A percentile compares a stretch with the other conserved stretches of the same genome.
These are phyloP conservation scores for Phenacoccus solenopsis DNA, from an alignment of 1,140 invertebrate species.

Conservation along the genomic window DNA sequence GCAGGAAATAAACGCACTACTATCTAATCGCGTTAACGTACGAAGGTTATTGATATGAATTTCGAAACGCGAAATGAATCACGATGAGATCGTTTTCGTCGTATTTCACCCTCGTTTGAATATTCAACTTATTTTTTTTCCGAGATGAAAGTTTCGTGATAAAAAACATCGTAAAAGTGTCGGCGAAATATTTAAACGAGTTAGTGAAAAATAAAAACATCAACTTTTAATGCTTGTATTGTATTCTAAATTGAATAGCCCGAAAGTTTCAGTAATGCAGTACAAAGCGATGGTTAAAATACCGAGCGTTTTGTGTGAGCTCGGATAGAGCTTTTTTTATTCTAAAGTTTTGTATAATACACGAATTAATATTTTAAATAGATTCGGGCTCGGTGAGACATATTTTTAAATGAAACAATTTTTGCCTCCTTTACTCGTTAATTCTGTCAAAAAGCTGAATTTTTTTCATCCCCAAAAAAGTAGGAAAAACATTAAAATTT, in stretches of 20 bases:
- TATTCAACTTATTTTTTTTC: not conserved
- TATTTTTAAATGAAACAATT: too few species aligned
- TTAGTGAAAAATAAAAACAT: not conserved
- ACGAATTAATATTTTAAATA: not conserved
- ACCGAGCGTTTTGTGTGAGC: not conserved
- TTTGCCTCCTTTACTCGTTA: too few species aligned
- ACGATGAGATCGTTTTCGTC: not conserved
- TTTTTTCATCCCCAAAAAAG: too few species aligned
- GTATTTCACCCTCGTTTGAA: not conserved
- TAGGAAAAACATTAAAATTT: too few species aligned
- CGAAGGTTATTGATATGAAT: not conserved
- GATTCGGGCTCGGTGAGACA: too few species aligned
- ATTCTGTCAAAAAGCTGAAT: too few species aligned
- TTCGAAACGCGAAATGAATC: not conserved
- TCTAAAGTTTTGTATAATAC: not conserved
- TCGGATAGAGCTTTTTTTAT: not conserved
- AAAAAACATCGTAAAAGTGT: too few species aligned
- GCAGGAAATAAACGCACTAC: too few species aligned
- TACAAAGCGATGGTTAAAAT: not conserved
- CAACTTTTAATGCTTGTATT: not conserved
- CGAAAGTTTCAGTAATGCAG: not conserved
- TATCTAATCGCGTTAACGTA: not conserved
- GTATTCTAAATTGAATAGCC: not conserved
- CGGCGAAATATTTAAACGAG: not conserved
- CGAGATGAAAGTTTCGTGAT: not conserved